Conservation (phyloP, 2,888 invertebrate species). For the Noctua janthe region DNA sequence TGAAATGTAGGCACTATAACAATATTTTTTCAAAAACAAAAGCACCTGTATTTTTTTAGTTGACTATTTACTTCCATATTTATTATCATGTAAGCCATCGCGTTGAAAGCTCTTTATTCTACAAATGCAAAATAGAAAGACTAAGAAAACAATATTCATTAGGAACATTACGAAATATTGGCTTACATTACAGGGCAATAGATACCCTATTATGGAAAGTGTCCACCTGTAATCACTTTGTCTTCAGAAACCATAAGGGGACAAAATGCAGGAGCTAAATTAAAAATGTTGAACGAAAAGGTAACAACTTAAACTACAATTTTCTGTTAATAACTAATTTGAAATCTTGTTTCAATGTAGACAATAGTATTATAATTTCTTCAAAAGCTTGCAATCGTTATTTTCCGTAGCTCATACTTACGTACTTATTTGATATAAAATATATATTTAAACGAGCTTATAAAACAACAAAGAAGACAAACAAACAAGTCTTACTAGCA, state of each 20-base stretch:
- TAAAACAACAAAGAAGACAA: constrained; percentile 7
- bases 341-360: neutral
- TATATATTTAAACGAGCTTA: neutral
- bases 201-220: neutral
- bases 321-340: neutral
- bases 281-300: neutral
- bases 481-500: constrained; percentile 23
- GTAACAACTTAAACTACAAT: neutral
- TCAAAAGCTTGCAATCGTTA: neutral
- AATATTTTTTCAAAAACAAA: neutral
- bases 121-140: neutral
- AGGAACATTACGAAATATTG: neutral
- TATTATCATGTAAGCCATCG: neutral
- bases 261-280: neutral
- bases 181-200: neutral
- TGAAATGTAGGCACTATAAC: neutral
- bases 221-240: neutral
- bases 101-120: neutral
- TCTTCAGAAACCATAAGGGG: neutral
- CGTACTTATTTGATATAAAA: neutral
- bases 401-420: neutral
- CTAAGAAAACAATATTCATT: neutral
- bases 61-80: too few species aligned
- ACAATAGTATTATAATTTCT: neutral
- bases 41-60: too few species aligned